phyloP scores from a whole-genome alignment of 2,797 vertebrate genomes.

The Delichon dasypus region DNA sequence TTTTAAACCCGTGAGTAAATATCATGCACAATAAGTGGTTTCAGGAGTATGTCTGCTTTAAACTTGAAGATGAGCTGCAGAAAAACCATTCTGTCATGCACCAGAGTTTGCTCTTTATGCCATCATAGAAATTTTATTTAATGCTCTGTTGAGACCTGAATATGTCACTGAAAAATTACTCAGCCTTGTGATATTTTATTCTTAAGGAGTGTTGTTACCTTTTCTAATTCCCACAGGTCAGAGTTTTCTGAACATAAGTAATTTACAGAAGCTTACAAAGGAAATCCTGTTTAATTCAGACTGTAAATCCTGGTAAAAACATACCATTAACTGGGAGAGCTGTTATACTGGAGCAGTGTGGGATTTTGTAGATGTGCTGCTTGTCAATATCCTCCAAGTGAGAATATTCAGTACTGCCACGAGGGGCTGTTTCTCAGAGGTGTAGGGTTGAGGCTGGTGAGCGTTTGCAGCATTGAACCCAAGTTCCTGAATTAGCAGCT shows the following conservation, averaged over 20 bases:
- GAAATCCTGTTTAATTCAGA: conserved; percentile 22
- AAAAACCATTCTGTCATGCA: not conserved
- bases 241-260: conserved; percentile 8
- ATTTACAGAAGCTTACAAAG: conserved; percentile 2
- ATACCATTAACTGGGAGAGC: not conserved
- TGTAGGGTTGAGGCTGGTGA: not conserved
- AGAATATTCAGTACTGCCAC: not conserved
- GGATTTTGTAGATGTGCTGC: not conserved
- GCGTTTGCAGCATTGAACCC: rapidly evolving
- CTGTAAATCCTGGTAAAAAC: not conserved
- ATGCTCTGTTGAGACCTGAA: conserved; percentile 31
- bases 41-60: not conserved
- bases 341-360: not conserved
- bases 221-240: conserved; percentile 40
- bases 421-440: not conserved
- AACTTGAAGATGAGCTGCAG: not conserved
- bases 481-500: not conserved
- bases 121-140: conserved; percentile 4
- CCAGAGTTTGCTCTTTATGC: not conserved
- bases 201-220: conserved; percentile 39
- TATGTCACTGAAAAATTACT: conserved; percentile 26
- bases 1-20: not conserved
- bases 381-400: not conserved
- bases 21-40: not conserved
- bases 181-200: conserved; percentile 41